Evolutionary conservation across 2,888 invertebrate species (phyloP), one percentile per base, ranked within the genome.

Genomic region (Pristionchus exspectatus): DNA sequence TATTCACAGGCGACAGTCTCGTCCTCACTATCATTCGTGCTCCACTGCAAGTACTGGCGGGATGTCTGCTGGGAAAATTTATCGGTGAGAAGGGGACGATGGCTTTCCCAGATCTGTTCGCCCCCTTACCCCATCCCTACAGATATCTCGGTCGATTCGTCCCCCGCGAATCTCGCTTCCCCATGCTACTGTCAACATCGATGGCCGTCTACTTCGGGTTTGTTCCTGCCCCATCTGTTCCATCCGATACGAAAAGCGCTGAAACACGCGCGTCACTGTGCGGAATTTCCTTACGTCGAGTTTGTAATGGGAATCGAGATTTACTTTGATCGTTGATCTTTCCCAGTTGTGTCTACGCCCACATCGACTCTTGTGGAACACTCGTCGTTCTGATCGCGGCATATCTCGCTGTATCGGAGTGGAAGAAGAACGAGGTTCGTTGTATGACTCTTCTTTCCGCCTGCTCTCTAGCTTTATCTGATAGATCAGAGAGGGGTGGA

Each of bases 331-430:
- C n/a, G n/a, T n/a, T n/a, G n/a, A n/a, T n/a, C n/a, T n/a, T n/a
- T n/a, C n/a, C n/a, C 72, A 89, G 90, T 16, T 90, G 90, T 24
- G 84, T 87, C 9, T 54, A 44, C 12, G 90, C 95, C 7, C 94
- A 95, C 30, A 93, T 95, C 90, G 93, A 95, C 24, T 95, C 95
- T 1, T 95, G 95, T 56, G 96, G 96, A 69, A 95, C 96, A 14
- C 93, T 96, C 0, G 95, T 95, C 10, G 95, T 95, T 90, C 94
- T 96, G 12, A 94, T 95, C 2, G 87, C 95, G 59, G 95, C 96
- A 10, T 96, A 96, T 93, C 95, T 96, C 14, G 95, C 95, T 44
- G 95, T 95, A 10, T 91, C 94, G 54, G 93, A 94, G 33, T 96
- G 96, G 96, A 94, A 95, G 87, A 92, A 93, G 90, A 93, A 91